These are phyloP conservation scores for Pollimyrus isidori DNA, from an alignment of 2,113 vertebrate genomes.

Conservation along the genomic window DNA sequence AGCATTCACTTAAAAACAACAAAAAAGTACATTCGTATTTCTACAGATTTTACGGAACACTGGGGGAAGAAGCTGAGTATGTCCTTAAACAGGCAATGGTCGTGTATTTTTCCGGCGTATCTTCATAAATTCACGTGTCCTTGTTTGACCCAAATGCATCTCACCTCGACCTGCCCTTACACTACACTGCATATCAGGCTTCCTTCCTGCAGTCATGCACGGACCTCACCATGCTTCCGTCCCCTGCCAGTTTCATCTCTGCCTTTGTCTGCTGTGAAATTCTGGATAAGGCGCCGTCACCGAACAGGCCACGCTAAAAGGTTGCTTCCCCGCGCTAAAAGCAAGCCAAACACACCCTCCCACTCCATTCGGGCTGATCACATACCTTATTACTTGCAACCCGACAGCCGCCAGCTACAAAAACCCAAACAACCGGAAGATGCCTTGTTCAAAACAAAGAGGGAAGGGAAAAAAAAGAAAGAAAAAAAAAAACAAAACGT, in stretches of 20 bases:
- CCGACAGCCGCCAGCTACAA: neutral
- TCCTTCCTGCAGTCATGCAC: neutral
- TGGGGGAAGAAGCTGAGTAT: neutral
- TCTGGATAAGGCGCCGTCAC: neutral
- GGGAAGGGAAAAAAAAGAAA: neutral
- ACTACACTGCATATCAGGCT: neutral
- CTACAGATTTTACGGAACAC: neutral
- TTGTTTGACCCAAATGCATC: neutral
- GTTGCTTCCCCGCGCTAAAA: neutral
- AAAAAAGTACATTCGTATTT: neutral
- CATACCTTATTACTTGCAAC: constrained; percentile 7
- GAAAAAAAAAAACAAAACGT: neutral
- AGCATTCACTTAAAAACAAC: neutral
- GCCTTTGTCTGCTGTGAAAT: neutral
- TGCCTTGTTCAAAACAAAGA: constrained; percentile 14
- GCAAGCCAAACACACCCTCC: neutral
- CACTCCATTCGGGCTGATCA: neutral
- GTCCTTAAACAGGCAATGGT: neutral
- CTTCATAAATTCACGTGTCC: neutral
- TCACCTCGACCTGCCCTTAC: neutral
- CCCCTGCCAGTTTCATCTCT: neutral
- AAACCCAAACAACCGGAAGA: constrained; percentile 13
- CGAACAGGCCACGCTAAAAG: neutral
- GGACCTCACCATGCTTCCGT: neutral
- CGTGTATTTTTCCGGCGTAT: neutral